These are phyloP conservation scores for Eupithecia exiguata DNA, from an alignment of 2,888 invertebrate species.

Conservation along the genomic window DNA sequence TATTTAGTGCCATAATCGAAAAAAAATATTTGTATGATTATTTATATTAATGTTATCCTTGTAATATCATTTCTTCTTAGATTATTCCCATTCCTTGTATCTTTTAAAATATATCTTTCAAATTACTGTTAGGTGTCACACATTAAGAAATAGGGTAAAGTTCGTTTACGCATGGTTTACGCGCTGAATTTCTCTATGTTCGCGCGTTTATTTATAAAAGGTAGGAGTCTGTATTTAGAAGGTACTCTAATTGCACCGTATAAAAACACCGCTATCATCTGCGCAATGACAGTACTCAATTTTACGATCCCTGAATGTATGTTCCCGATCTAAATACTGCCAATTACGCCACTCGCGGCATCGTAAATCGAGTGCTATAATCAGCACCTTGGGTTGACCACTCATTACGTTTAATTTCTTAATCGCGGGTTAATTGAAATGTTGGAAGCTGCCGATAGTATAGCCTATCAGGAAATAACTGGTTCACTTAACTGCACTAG, in stretches of 20 bases:
- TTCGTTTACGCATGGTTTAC: not conserved
- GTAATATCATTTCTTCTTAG: too few relatives aligned
- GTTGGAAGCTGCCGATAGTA: constrained; percentile 52
- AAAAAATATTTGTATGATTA: too few relatives aligned
- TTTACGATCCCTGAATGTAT: constrained; percentile 14
- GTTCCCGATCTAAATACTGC: constrained; percentile 52
- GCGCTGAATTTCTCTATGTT: not conserved
- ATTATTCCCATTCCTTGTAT: too few relatives aligned
- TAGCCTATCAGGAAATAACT: constrained; percentile 17
- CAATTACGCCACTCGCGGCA: constrained; percentile 61
- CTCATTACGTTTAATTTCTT: constrained; percentile 79
- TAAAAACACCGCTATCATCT: constrained; percentile 17
- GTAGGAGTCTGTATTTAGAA: not conserved
- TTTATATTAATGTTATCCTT: too few relatives aligned
- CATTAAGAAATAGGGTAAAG: not conserved
- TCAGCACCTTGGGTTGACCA: constrained; percentile 62
- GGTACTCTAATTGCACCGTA: constrained; percentile 5
- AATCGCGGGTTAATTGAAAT: constrained; percentile 80
- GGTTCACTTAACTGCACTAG: constrained; percentile 2
- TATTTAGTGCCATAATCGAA: too few relatives aligned
- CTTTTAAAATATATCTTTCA: too few relatives aligned
- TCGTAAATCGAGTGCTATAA: constrained; percentile 63
- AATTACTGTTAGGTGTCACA: too few relatives aligned
- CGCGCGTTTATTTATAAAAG: not conserved
- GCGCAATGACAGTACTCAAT: constrained; percentile 27